Base-by-base conservation (phyloP, 2,797 vertebrate species). In the Benthosema pterotum region DNA sequence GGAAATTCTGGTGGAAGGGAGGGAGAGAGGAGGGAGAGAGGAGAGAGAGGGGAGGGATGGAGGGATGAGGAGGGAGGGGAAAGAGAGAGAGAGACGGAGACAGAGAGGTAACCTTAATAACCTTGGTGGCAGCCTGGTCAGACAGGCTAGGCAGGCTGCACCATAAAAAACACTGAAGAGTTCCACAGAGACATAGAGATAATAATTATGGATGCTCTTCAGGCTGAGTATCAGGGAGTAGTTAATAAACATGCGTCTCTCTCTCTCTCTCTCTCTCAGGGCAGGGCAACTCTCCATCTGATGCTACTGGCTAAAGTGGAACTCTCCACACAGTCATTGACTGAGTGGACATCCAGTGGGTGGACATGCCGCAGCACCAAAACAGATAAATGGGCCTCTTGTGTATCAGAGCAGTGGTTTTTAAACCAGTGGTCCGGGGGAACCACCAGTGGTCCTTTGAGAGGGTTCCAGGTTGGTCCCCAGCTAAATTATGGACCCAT, bases 221-320 rank as follows among this genome's bases (percentile, higher is more conserved):
- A 89, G 71, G 61, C 76, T 65, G 43, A 11, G 47, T 49, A 55
- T 49, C 60, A 6, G 42, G 28, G 69, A 72, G 83, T 66, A 78
- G 74, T 87, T 87, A 83, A 87, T 87, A 83, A 87, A 87, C 85
- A 87, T 77, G 80, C 73, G 77, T 81, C 83, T 74, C 81, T 68
- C 65, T n/a, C 83, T n/a, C n/a, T n/a, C n/a, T n/a, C n/a, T n/a
- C n/a, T n/a, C n/a, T n/a, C n/a, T n/a, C n/a, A n/a, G n/a, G 84
- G 86, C 84, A 69, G 78, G 32, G 69, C 75, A 82, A 82, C 81
- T 81, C 85, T 89, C 74, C 82, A 87, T 78, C 78, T 73, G 79
- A 89, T 78, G 78, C 67, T 62, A n/a, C 57, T 6, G 71, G 70
- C 78, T 75, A 81, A 85, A 88, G 79, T 83, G 75, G 75, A 80